Percentiles rank a stretch among this genome's conserved stretches.
Evolutionary conservation across 2,888 invertebrate genomes (phyloP).

Genomic region (Chrysolina haemoptera): DNA sequence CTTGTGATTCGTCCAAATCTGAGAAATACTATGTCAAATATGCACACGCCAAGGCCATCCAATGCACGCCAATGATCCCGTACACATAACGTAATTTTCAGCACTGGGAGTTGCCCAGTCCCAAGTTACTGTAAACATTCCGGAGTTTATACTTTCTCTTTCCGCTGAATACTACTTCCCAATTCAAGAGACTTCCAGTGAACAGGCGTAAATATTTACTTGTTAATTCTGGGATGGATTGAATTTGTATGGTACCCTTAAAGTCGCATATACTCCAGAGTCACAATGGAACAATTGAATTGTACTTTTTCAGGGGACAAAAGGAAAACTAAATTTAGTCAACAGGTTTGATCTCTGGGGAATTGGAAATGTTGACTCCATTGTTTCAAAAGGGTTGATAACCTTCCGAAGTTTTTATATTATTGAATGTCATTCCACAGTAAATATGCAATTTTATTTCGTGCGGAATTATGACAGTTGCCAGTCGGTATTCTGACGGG

Average conservation of each 20-base stretch:
- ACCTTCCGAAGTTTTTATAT: too few relatives aligned
- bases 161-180: background rate
- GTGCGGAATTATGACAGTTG: too few relatives aligned
- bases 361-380: too few relatives aligned
- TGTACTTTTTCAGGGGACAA: background rate
- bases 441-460: too few relatives aligned
- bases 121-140: conserved; percentile 11
- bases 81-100: conserved; percentile 13
- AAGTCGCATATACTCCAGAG: background rate
- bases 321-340: background rate
- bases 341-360: too few relatives aligned
- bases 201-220: conserved; percentile 2
- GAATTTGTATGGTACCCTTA: background rate
- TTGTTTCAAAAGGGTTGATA: too few relatives aligned
- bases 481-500: too few relatives aligned
- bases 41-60: background rate
- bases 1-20: too few relatives aligned
- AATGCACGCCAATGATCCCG: background rate
- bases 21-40: too few relatives aligned
- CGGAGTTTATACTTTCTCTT: background rate
- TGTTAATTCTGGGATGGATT: background rate
- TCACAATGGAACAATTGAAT: background rate
- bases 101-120: conserved; percentile 12
- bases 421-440: too few relatives aligned
- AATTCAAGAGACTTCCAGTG: background rate